phyloP scores from a whole-genome alignment of 1,140 invertebrate genomes.

The Bactericera cockerelli region DNA sequence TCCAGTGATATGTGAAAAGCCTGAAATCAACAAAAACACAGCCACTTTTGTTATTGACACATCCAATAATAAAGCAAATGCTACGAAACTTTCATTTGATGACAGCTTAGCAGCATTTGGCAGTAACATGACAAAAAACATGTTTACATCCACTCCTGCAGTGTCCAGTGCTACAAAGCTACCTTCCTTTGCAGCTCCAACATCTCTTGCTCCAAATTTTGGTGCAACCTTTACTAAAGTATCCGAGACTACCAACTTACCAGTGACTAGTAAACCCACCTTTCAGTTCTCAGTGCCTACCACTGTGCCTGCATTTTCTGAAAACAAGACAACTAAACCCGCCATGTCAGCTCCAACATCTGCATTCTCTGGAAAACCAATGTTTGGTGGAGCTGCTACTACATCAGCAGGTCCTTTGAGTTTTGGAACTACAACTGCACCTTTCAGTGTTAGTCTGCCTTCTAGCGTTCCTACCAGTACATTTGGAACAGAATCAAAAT shows the following conservation, averaged over 20 bases:
- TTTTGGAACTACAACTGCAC: not conserved
- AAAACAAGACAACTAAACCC: no score
- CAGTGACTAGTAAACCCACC: no score
- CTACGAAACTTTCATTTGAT: not conserved
- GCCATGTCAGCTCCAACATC: no score
- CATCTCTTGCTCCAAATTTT: no score
- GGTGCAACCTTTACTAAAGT: no score
- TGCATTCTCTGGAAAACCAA: not conserved
- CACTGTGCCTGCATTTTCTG: no score
- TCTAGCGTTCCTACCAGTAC: not conserved
- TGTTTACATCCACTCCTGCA: not conserved
- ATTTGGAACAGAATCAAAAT: not conserved
- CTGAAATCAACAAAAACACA: not conserved
- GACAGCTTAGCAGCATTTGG: not conserved
- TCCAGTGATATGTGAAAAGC: not conserved
- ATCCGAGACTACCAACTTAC: no score
- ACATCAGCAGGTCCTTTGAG: not conserved
- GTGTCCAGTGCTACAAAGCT: not conserved
- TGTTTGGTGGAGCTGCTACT: not conserved
- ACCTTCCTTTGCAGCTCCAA: no score
- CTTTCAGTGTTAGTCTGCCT: not conserved
- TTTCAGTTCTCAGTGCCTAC: no score
- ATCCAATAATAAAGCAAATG: conserved; percentile 3
- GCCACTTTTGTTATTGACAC: not conserved
- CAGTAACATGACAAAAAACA: not conserved